Percentiles rank a stretch among this genome's conserved stretches.
Conservation (phyloP, 1,140 invertebrate genomes). For the Diorhabda carinulata region DNA sequence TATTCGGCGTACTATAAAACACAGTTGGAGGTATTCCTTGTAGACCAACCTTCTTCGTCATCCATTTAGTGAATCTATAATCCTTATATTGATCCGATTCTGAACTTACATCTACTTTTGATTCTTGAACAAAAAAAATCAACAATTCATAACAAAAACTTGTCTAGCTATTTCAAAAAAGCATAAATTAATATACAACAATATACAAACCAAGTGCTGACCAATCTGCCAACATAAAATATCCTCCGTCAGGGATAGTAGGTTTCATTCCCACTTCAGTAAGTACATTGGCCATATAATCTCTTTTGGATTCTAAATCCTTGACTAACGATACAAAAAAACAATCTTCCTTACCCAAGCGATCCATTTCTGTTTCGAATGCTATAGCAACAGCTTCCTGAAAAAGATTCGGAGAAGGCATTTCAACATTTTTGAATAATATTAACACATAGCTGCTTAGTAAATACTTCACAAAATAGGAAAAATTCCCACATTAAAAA, state of each 20-base stretch:
- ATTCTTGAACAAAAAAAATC: slow-evolving; percentile 46
- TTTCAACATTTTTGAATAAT: not conserved
- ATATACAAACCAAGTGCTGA: slow-evolving; percentile 59
- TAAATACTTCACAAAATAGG: not conserved
- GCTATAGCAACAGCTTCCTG: slow-evolving; percentile 84
- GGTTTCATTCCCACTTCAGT: slow-evolving; percentile 81
- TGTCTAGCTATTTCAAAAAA: not conserved
- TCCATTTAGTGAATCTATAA: slow-evolving; percentile 92
- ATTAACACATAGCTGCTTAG: not conserved
- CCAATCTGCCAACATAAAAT: slow-evolving; percentile 96
- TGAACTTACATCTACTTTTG: slow-evolving; percentile 59
- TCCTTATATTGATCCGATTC: slow-evolving; percentile 75
- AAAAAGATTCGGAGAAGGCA: slow-evolving; percentile 6
- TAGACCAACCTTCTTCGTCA: slow-evolving; percentile 88
- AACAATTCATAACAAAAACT: not conserved
- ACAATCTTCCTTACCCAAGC: slow-evolving; percentile 71
- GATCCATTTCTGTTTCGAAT: slow-evolving; percentile 80
- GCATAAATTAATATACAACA: not conserved
- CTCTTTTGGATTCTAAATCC: slow-evolving; percentile 79
- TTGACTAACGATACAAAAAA: slow-evolving; percentile 77
- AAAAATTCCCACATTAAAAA: not conserved
- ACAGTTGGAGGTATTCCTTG: slow-evolving; percentile 92
- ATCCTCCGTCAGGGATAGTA: slow-evolving; percentile 92
- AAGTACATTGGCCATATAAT: slow-evolving; percentile 77
- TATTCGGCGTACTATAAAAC: slow-evolving; percentile 84